Base-by-base conservation (phyloP, 2,797 vertebrate species). In the Acrossocheilus fasciatus region DNA sequence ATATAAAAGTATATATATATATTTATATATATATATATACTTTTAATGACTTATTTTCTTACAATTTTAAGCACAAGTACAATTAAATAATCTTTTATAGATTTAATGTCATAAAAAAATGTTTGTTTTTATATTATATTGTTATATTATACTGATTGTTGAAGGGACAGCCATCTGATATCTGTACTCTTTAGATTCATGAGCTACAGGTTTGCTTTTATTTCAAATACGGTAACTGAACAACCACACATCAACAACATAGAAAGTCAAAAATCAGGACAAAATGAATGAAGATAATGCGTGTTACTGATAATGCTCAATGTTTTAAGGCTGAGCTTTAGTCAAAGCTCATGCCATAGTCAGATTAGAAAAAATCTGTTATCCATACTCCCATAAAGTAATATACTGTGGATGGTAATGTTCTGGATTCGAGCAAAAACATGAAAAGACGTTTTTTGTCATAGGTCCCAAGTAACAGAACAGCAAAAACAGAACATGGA, bases 201-300 rank as follows among this genome's bases (percentile, higher is more conserved):
- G 79, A 90, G 92, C 90, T 94, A 93, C 91, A 93, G 87, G 89
- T 93, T 92, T 92, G 91, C 86, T 90, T 94, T 94, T 92, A 95
- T 95, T 91, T 91, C 86, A 92, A 95, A 94, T 93, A 88, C 92
- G 92, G 91, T 95, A 95, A 94, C 94, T 94, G 90, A 95, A 88
- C 87, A 93, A 91, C 93, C 88, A 94, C 89, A 83, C 88, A 89
- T 90, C 90, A 88, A 88, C 86, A 93, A 93, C 90, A 87, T 89
- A 88, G 88, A 90, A 92, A 93, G 90, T 93, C 89, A 92, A 85
- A 92, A 34, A 66, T 88, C 87, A 39, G 92, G 91, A 91, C 82
- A 90, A 90, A 88, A 85, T 17, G 12, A 75, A 82, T 45, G 70
- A 86, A 68, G 81, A 78, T 84, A 88, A 90, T 83, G 36, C 18